phyloP scores from a whole-genome alignment of 2,888 invertebrate genomes.

The Drosophila sordidula region DNA sequence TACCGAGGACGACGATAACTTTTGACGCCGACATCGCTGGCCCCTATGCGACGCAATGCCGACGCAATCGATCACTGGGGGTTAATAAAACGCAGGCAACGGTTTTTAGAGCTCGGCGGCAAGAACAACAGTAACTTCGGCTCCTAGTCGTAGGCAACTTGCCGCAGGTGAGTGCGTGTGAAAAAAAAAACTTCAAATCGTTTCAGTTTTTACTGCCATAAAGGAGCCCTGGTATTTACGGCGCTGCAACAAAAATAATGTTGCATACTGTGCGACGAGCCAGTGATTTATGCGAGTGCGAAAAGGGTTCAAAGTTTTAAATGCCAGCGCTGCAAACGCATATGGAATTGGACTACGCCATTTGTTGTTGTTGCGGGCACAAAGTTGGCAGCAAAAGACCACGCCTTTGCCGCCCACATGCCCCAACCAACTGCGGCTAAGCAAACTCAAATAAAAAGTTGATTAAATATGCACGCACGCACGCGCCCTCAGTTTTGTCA shows the following conservation, averaged over 20 bases:
- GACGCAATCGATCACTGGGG: slow-evolving; percentile 63
- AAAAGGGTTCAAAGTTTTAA: slow-evolving; percentile 59
- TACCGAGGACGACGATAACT: slow-evolving; percentile 28
- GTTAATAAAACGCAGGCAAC: slow-evolving; percentile 62
- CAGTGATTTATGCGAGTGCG: slow-evolving; percentile 66
- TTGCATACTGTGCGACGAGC: slow-evolving; percentile 52
- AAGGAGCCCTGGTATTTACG: slow-evolving; percentile 56
- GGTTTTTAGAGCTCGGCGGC: slow-evolving; percentile 31
- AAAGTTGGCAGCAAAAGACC: slow-evolving; percentile 38
- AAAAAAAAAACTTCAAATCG: slow-evolving; percentile 49
- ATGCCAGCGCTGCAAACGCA: slow-evolving; percentile 52
- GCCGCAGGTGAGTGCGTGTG: slow-evolving; percentile 49
- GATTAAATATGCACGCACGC: slow-evolving; percentile 61
- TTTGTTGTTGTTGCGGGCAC: slow-evolving; percentile 13
- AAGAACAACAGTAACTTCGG: slow-evolving; percentile 30
- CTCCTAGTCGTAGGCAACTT: slow-evolving; percentile 23
- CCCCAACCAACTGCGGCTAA: slow-evolving; percentile 29
- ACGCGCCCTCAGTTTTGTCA: slow-evolving; percentile 57
- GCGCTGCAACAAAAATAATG: slow-evolving; percentile 57
- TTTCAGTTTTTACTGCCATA: slow-evolving; percentile 66
- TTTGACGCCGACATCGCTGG: slow-evolving; percentile 22
- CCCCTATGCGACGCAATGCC: slow-evolving; percentile 46
- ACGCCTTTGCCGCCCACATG: slow-evolving; percentile 24
- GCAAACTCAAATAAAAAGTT: slow-evolving; percentile 52
- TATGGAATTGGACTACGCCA: slow-evolving; percentile 28